These are phyloP conservation scores for Nasonia longicornis DNA, from an alignment of 1,140 invertebrate species.

Conservation along the genomic window DNA sequence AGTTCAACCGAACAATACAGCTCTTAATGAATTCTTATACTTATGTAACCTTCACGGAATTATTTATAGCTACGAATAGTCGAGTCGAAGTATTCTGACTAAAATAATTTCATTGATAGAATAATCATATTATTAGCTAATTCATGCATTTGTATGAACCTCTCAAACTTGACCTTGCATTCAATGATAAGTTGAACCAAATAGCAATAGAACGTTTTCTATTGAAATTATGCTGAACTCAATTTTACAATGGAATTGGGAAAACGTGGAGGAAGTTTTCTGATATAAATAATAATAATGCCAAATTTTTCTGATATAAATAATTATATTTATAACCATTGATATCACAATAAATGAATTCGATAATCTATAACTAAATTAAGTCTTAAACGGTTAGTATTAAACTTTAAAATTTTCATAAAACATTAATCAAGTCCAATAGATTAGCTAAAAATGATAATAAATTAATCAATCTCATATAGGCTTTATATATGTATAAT, in stretches of 20 bases:
- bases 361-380: slow-evolving; percentile 32
- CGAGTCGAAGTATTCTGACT: not conserved
- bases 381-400: slow-evolving; percentile 24
- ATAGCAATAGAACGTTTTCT: not conserved
- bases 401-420: slow-evolving; percentile 32
- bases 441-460: slow-evolving; percentile 39
- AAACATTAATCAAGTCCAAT: slow-evolving; percentile 40
- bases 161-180: not conserved
- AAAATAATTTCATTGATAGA: not conserved
- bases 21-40: not conserved
- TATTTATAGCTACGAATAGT: slow-evolving; percentile 4
- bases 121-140: not conserved
- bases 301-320: not conserved
- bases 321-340: slow-evolving; percentile 44
- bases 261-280: not conserved
- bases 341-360: slow-evolving; percentile 43
- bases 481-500: slow-evolving; percentile 5
- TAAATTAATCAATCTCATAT: slow-evolving; percentile 41
- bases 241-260: no score
- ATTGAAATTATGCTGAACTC: not conserved
- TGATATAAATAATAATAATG: no score
- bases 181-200: no score
- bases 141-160: slow-evolving; percentile 3
- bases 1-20: not conserved
- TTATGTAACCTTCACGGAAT: slow-evolving; percentile 7